Base-by-base conservation (phyloP, 1,140 invertebrate species). In the Triops longicaudatus region DNA sequence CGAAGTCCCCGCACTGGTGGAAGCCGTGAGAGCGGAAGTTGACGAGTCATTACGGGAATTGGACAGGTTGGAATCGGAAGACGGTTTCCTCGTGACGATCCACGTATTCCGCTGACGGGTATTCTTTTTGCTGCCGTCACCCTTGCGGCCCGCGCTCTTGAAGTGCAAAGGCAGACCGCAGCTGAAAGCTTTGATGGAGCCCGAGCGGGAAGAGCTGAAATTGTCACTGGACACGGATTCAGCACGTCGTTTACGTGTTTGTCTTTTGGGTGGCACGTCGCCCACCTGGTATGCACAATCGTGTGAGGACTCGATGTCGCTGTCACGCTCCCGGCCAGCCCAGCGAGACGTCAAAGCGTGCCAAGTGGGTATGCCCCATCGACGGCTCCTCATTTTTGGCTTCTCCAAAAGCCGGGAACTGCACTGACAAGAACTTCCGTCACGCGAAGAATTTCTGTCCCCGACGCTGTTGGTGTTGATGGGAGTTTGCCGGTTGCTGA, bases 11-110 rank as follows among this genome's bases (percentile, higher is more conserved):
- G 78, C 75, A 42, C 74, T 76, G n/a, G 93, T 95, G 80, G 91
- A 93, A 17, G 92, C 92, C 0, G 92, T 94, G 0, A 92, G 93
- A 0, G 89, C 90, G 0, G 92, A 94, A 1, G 92, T 92, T 0
- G 92, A 94, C 0, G 93, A 95, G 83, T 96, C 93, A 82, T 95
- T 95, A 14, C 93, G 86, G 1, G 92, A 84, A 50, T 80, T 82
- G 11, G 92, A 94, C 74, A 95, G 83, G 83, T 94, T 95, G 0
- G 93, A 95, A 81, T 96, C 93, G 83, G 95, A 93, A 0, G 92
- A 94, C 0, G 93, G 92, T 84, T 96, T 96, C 26, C 93, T 85
- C 0, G 93, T 93, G 5, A 95, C 91, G 26, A 94, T 85, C 93
- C 93, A 95, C 0, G 93, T 93, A 0, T 93, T 92, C 4, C 92